Base-by-base conservation (phyloP, 53 echinoderm and acorn worm species). In the Luidia sarsii region DNA sequence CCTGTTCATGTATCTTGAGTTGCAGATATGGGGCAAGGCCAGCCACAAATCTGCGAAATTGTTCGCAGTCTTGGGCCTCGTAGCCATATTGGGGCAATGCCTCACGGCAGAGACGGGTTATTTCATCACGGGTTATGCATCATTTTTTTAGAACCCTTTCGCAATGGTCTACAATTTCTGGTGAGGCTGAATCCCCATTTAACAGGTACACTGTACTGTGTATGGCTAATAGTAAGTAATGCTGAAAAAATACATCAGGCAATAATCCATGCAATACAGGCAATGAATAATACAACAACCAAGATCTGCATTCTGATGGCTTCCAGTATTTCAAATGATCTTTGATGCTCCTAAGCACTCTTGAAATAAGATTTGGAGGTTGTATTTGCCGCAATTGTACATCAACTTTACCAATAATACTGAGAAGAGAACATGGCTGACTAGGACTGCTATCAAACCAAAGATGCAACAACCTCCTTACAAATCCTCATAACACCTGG, bases 231-330 rank as follows among this genome's bases (percentile, higher is more conserved):
- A 87, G 65, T 34, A 83, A 50, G 84, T 91, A 80, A 64, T 87
- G 87, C 22, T 84, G 83, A 48, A 87, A 87, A 80, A 83, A 87
- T 2, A 69, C 32, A 34, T 81, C 51, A 6, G 80, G 29, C 57
- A 89, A 34, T 10, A 93, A 28, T 25, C 79, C 71, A 39, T 6
- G 68, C 30, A 93, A 69, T 28, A 89, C 68, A 39, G 93, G 93
- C 7, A 93, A 33, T 31, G 86, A 89, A 75, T 93, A 93, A 70
- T 83, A 93, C 21, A 93, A 79, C 28, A 93, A 28, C 82, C 85
- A 93, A 3, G 89, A 31, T 53, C 93, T 66, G 36, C 73, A 89
- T 53, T 89, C 89, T 19, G 89, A 86, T 8, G 93, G 89, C 27
- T 93, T 93, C 89, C 89, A 93, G 59, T 79, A 82, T 73, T 87